phyloP scores from a whole-genome alignment of 2,113 vertebrate species.

The Tyrannus savana region DNA sequence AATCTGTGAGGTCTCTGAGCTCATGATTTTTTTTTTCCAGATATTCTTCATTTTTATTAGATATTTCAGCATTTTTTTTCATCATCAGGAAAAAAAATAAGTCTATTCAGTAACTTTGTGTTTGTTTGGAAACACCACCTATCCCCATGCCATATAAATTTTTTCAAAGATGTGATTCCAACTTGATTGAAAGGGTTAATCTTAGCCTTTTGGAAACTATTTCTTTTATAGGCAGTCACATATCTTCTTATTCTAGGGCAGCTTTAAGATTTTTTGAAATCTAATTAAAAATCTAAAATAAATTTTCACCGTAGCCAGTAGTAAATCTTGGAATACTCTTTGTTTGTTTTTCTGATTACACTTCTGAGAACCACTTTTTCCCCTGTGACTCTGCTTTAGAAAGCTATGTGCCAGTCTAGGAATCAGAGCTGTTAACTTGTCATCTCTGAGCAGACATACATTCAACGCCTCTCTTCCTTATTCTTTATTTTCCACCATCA shows the following conservation, averaged over 20 bases:
- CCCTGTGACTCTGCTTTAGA: not conserved
- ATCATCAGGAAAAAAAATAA: not conserved
- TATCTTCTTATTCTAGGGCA: not conserved
- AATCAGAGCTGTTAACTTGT: not conserved
- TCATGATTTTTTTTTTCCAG: not conserved
- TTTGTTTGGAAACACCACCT: not conserved
- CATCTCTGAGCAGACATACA: not conserved
- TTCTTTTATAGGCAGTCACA: accelerated
- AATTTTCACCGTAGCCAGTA: not conserved
- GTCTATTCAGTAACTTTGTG: not conserved
- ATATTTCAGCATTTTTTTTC: not conserved
- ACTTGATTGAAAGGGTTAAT: not conserved
- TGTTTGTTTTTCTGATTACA: not conserved
- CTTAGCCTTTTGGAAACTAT: not conserved
- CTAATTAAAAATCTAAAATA: not conserved
- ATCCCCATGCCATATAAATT: not conserved
- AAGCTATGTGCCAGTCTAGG: not conserved
- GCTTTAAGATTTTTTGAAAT: not conserved
- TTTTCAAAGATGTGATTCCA: not conserved
- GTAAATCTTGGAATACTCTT: not conserved
- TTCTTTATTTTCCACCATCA: not conserved
- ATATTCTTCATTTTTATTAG: not conserved
- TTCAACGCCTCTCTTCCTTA: not conserved
- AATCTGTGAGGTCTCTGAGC: not conserved
- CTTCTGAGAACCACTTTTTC: not conserved